Percentiles rank a stretch among this genome's conserved stretches.
These are phyloP conservation scores for Trichonephila clavata DNA, from an alignment of 1,140 invertebrate species.

Conservation along the genomic window DNA sequence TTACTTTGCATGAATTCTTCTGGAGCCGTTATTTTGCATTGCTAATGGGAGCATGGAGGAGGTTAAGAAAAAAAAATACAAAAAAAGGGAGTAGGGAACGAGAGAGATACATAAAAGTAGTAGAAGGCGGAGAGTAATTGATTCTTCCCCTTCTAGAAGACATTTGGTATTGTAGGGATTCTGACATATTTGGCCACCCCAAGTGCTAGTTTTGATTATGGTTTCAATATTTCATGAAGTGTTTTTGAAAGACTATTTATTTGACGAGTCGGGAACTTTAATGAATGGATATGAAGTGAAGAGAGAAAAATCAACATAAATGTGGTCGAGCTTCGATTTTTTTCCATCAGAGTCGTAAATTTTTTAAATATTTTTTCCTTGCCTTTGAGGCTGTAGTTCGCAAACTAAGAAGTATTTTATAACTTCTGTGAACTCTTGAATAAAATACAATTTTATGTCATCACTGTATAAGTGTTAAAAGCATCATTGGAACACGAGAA, in stretches of 20 bases:
- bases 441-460: too few species aligned
- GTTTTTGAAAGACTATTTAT: neutral
- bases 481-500: too few species aligned
- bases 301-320: neutral
- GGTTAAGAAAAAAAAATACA: neutral
- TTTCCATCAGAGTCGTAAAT: too few species aligned
- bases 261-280: neutral
- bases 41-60: constrained; percentile 48
- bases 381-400: too few species aligned
- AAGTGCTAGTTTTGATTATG: neutral
- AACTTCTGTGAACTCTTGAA: too few species aligned
- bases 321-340: neutral
- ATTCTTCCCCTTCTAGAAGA: neutral
- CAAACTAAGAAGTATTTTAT: too few species aligned
- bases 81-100: neutral
- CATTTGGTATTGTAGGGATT: neutral
- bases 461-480: too few species aligned
- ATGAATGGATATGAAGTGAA: neutral
- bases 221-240: constrained; percentile 2
- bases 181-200: constrained; percentile 37
- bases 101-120: neutral
- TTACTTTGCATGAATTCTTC: constrained; percentile 69
- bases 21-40: constrained; percentile 62
- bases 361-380: too few species aligned
- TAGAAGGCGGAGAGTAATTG: constrained; percentile 5